Conservation (phyloP, 1,140 invertebrate species). For the Diploscapter pachys region DNA sequence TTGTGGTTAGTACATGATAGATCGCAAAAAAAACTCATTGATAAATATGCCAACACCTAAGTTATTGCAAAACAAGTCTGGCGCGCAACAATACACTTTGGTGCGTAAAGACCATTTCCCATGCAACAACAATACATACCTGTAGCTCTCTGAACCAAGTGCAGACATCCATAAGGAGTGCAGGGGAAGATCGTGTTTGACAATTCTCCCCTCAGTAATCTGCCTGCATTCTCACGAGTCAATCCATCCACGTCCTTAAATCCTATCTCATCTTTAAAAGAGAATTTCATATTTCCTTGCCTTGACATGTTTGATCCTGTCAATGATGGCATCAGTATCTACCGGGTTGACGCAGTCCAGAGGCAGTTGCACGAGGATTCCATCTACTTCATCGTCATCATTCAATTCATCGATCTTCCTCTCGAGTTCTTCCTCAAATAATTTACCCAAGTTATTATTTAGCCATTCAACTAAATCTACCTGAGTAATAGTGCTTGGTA, state of each 20-base stretch:
- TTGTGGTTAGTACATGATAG: too few relatives aligned
- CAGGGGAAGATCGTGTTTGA: conserved; percentile 52
- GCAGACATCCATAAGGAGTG: conserved; percentile 54
- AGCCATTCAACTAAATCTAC: neutral
- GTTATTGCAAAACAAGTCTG: too few relatives aligned
- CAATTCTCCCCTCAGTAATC: conserved; percentile 51
- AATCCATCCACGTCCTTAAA: conserved; percentile 54
- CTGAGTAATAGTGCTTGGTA: conserved; percentile 79
- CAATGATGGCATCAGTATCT: conserved; percentile 48
- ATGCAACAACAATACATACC: conserved; percentile 25
- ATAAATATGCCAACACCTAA: too few relatives aligned
- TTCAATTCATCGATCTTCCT: conserved; percentile 49
- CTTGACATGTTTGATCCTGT: conserved; percentile 46
- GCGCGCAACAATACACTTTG: neutral
- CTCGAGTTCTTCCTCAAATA: conserved; percentile 63
- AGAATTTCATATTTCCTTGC: too few relatives aligned
- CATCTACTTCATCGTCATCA: conserved; percentile 49
- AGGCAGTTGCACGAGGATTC: conserved; percentile 57
- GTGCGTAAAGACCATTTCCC: conserved; percentile 6
- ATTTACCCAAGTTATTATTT: too few relatives aligned
- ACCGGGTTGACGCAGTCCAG: conserved; percentile 47
- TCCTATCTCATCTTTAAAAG: too few relatives aligned
- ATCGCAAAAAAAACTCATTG: too few relatives aligned
- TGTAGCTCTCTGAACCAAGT: conserved; percentile 51
- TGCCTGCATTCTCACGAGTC: conserved; percentile 55